phyloP scores from a whole-genome alignment of 1,140 invertebrate genomes.

The Drosophila parabipectinata region DNA sequence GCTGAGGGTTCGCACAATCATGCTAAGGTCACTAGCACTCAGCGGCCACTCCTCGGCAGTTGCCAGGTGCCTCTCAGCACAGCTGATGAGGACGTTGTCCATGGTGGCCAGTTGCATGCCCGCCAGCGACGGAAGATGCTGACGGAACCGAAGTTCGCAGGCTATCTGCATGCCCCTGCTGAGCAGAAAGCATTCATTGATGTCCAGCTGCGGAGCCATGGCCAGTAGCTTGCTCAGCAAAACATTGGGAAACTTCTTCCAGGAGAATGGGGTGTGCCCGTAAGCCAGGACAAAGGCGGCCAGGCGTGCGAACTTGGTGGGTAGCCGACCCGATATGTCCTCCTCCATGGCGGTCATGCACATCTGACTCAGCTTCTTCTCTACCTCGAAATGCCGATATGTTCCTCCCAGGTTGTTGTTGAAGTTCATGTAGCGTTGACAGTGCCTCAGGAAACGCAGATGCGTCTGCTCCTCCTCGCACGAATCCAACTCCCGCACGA shows the following conservation, averaged over 20 bases:
- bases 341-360: constrained; percentile 81
- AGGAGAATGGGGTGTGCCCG: constrained; percentile 72
- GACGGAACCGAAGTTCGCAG: constrained; percentile 69
- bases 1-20: constrained; percentile 72
- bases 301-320: constrained; percentile 80
- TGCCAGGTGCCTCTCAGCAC: constrained; percentile 60
- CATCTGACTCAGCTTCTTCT: constrained; percentile 81
- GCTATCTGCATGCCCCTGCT: constrained; percentile 79
- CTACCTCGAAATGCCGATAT: constrained; percentile 84
- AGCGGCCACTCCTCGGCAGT: constrained; percentile 36
- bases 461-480: constrained; percentile 45
- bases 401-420: constrained; percentile 85
- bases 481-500: constrained; percentile 62
- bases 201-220: constrained; percentile 75
- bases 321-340: constrained; percentile 72
- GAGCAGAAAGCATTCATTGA: constrained; percentile 81
- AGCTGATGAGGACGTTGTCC: constrained; percentile 63
- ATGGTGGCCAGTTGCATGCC: constrained; percentile 69
- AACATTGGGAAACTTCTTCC: constrained; percentile 72
- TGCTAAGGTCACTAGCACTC: constrained; percentile 66
- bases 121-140: constrained; percentile 48
- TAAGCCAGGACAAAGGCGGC: constrained; percentile 85
- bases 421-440: constrained; percentile 85
- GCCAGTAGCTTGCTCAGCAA: constrained; percentile 74
- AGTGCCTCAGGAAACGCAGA: constrained; percentile 79